A percentile compares a stretch with the other conserved stretches of the same genome.
These are phyloP conservation scores for Plecturocebus donacophilus DNA, from an alignment of 2,113 vertebrate genomes.

Conservation along the genomic window DNA sequence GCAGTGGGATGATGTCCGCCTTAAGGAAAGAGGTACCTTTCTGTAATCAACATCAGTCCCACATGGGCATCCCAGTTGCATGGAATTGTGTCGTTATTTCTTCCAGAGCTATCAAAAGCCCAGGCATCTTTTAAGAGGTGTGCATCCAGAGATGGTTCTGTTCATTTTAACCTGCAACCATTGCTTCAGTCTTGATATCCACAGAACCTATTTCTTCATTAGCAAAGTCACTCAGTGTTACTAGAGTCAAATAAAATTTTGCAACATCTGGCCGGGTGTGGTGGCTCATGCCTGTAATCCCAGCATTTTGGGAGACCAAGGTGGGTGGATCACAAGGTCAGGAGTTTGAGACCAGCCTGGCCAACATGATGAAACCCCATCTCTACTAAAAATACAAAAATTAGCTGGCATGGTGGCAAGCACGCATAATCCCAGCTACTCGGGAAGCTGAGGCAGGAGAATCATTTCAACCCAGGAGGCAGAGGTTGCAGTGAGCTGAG, in stretches of 20 bases:
- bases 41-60: neutral
- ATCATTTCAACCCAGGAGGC: too few relatives aligned
- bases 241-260: conserved; percentile 39
- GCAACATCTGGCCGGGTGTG: neutral
- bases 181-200: conserved; percentile 4
- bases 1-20: neutral
- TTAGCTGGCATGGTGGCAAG: too few relatives aligned
- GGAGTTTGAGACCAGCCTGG: too few relatives aligned
- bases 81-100: neutral
- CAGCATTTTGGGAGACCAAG: too few relatives aligned
- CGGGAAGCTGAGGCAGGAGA: too few relatives aligned
- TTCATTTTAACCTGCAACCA: neutral
- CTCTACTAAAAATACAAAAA: too few relatives aligned
- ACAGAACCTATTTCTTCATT: neutral
- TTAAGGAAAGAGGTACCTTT: neutral
- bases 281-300: too few relatives aligned
- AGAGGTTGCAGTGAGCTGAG: too few relatives aligned
- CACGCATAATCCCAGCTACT: too few relatives aligned
- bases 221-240: neutral
- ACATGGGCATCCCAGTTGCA: accelerated
- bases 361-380: too few relatives aligned
- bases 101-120: neutral
- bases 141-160: neutral
- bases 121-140: neutral
- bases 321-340: too few relatives aligned